Conservation (phyloP, 2,113 vertebrate genomes). For the Chloebia gouldiae region DNA sequence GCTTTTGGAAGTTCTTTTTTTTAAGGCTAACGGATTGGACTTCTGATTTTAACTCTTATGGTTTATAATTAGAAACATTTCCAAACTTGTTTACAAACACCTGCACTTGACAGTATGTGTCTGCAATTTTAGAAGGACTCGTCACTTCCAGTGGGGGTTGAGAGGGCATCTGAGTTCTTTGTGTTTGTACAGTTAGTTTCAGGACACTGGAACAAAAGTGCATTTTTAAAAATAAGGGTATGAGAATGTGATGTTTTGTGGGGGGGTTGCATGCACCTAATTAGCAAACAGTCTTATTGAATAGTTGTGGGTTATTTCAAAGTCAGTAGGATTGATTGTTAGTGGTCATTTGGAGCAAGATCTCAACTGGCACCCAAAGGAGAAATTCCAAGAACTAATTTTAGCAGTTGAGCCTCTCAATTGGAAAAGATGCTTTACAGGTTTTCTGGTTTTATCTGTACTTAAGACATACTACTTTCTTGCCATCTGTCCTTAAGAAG, state of each 20-base stretch:
- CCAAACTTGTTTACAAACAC: conserved; percentile 77
- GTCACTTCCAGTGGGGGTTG: conserved; percentile 33
- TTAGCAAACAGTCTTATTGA: not conserved
- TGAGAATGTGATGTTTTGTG: not conserved
- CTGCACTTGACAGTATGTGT: conserved; percentile 44
- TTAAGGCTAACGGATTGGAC: conserved; percentile 41
- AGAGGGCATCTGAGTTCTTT: conserved; percentile 35
- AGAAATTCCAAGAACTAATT: conserved; percentile 59
- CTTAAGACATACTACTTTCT: conserved; percentile 8
- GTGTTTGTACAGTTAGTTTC: not conserved
- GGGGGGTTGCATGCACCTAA: not conserved
- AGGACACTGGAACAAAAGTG: not conserved
- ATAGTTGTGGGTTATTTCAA: not conserved
- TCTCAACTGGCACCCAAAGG: conserved; percentile 45
- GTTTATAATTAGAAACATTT: conserved; percentile 76
- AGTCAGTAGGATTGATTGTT: conserved; percentile 17
- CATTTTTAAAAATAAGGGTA: not conserved
- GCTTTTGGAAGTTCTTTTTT: conserved; percentile 58
- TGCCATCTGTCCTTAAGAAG: not conserved
- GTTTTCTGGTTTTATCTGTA: conserved; percentile 64
- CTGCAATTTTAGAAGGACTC: conserved; percentile 56
- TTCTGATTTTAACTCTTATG: conserved; percentile 71
- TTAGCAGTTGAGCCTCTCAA: conserved; percentile 57
- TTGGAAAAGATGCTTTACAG: conserved; percentile 38
- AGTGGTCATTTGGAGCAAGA: conserved; percentile 50